A percentile compares a stretch with the other conserved stretches of the same genome.
These are phyloP conservation scores for Cuculus canorus DNA, from an alignment of 2,797 vertebrate genomes.

Conservation along the genomic window DNA sequence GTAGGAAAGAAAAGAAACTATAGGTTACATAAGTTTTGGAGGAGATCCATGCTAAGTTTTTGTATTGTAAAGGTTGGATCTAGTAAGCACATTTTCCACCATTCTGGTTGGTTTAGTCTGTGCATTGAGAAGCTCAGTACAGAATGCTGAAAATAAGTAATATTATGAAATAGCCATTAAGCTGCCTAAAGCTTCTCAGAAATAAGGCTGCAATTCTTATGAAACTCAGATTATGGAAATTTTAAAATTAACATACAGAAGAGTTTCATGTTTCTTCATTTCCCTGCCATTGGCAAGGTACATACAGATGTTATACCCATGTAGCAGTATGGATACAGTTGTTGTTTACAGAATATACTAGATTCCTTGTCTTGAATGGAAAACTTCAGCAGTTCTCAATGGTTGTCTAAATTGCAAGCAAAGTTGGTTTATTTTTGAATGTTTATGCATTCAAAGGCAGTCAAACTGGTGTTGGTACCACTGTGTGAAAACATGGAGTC, in stretches of 20 bases:
- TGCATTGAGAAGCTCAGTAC: not conserved
- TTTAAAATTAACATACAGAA: not conserved
- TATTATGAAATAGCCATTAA: not conserved
- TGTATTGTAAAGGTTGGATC: not conserved
- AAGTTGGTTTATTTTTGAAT: not conserved
- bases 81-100: not conserved
- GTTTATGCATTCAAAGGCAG: not conserved
- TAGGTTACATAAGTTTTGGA: not conserved
- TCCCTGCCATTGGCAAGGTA: not conserved
- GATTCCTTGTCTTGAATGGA: not conserved
- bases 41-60: not conserved
- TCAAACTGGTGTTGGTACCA: not conserved
- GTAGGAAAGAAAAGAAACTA: not conserved
- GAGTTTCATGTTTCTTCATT: not conserved
- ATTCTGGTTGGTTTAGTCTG: not conserved
- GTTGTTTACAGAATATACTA: not conserved
- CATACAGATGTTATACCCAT: not conserved
- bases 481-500: not conserved
- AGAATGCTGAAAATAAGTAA: not conserved
- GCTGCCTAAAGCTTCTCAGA: not conserved
- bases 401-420: not conserved
- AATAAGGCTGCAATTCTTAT: not conserved
- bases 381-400: not conserved
- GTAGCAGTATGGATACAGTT: not conserved
- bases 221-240: not conserved